These are phyloP conservation scores for Xestia sexstrigata DNA, from an alignment of 2,888 invertebrate genomes.

Conservation along the genomic window DNA sequence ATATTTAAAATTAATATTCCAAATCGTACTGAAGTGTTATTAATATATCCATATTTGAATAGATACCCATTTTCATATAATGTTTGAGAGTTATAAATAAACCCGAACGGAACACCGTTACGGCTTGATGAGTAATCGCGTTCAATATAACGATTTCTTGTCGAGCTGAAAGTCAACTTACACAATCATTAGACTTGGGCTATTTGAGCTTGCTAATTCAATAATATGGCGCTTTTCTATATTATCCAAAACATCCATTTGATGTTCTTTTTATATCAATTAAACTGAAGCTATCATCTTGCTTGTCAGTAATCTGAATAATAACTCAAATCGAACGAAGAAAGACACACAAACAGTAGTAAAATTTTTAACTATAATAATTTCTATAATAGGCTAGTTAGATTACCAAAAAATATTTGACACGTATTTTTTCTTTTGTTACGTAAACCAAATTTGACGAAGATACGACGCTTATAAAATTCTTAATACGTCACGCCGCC, in stretches of 20 bases:
- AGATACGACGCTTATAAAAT: too few species aligned
- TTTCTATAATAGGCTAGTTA: too few species aligned
- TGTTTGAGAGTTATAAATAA: constrained; percentile 34
- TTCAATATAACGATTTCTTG: constrained; percentile 33
- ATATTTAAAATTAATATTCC: constrained; percentile 28
- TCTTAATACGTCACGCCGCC: too few species aligned
- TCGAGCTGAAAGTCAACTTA: constrained; percentile 51
- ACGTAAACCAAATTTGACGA: too few species aligned
- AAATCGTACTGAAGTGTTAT: constrained; percentile 33
- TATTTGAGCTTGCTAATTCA: constrained; percentile 61
- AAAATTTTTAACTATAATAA: too few species aligned
- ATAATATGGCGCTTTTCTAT: background rate
- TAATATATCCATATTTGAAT: constrained; percentile 35
- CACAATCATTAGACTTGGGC: constrained; percentile 50
- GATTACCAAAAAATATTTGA: too few species aligned
- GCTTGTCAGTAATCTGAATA: too few species aligned
- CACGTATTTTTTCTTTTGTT: too few species aligned
- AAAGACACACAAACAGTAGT: too few species aligned
- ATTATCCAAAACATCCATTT: background rate
- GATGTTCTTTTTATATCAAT: background rate
- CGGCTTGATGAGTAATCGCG: constrained; percentile 52
- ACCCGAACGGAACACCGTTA: constrained; percentile 60
- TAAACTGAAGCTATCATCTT: background rate
- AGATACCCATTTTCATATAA: constrained; percentile 26
- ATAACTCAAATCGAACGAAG: too few species aligned